Conservation (phyloP, 1,140 invertebrate genomes). For the Pseudobourletiella spinata region DNA sequence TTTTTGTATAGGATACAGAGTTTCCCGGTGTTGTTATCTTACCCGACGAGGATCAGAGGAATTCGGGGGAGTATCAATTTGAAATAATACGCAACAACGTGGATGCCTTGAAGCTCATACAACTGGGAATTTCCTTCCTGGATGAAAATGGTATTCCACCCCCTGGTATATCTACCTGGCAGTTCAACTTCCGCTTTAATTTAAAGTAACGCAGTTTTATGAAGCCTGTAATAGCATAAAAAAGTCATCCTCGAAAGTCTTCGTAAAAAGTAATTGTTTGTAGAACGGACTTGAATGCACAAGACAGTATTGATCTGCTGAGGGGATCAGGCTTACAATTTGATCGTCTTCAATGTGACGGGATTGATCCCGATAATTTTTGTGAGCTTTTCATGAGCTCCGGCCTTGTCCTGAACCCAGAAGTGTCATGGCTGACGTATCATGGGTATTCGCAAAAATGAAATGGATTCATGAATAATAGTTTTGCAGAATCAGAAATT, state of each 20-base stretch:
- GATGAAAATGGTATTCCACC: constrained; percentile 88
- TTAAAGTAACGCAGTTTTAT: constrained; percentile 87
- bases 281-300: constrained; percentile 51
- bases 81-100: constrained; percentile 91
- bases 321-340: constrained; percentile 95
- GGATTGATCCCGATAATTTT: constrained; percentile 71
- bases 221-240: too few species aligned
- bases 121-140: constrained; percentile 87
- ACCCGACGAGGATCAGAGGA: constrained; percentile 90
- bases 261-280: not conserved
- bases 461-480: too few species aligned
- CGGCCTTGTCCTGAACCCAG: constrained; percentile 86
- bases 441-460: too few species aligned
- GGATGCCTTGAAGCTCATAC: constrained; percentile 91
- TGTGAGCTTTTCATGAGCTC: constrained; percentile 51
- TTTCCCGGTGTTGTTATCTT: constrained; percentile 96
- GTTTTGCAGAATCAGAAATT: too few species aligned
- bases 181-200: constrained; percentile 97
- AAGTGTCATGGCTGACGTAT: constrained; percentile 96
- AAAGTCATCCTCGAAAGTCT: constrained; percentile 40
- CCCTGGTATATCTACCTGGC: constrained; percentile 80
- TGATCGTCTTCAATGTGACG: constrained; percentile 92
- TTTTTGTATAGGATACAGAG: constrained; percentile 95
- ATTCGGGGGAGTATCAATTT: constrained; percentile 85
- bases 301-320: constrained; percentile 93